Conservation (phyloP, 1,140 invertebrate genomes). For the Drosophila bocqueti region DNA sequence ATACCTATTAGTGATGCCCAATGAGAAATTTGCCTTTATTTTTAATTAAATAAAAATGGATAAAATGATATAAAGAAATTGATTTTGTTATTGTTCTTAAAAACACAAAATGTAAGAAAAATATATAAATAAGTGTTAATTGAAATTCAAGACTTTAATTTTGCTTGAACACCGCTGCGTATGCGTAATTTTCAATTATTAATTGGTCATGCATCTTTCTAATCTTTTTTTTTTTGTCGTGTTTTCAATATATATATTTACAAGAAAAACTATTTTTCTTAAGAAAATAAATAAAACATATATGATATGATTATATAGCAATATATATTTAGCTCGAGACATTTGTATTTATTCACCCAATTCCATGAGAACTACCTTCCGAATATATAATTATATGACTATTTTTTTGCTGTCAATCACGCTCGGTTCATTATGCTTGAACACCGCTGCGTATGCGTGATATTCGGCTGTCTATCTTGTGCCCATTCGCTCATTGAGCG, state of each 20-base stretch:
- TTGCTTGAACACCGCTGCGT: conserved; percentile 18
- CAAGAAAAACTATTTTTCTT: neutral
- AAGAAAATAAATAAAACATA: neutral
- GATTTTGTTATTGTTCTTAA: neutral
- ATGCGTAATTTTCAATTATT: conserved; percentile 35
- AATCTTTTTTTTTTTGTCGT: neutral
- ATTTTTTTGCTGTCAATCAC: conserved; percentile 16
- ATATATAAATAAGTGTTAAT: neutral
- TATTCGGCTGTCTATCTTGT: conserved; percentile 45
- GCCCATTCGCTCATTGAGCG: conserved; percentile 14
- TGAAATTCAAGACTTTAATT: neutral
- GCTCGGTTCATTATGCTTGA: conserved; percentile 18
- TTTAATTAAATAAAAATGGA: neutral
- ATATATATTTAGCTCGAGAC: neutral
- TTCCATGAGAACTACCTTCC: no score
- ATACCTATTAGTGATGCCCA: conserved; percentile 13
- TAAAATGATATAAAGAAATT: neutral
- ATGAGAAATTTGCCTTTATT: neutral
- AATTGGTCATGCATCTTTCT: neutral
- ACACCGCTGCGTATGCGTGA: conserved; percentile 53
- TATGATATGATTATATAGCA: neutral
- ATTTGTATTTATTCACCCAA: neutral
- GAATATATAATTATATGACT: conserved; percentile 9
- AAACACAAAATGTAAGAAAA: neutral
- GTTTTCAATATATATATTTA: neutral